Base-by-base conservation (phyloP, 2,113 vertebrate species). In the Psophia crepitans region DNA sequence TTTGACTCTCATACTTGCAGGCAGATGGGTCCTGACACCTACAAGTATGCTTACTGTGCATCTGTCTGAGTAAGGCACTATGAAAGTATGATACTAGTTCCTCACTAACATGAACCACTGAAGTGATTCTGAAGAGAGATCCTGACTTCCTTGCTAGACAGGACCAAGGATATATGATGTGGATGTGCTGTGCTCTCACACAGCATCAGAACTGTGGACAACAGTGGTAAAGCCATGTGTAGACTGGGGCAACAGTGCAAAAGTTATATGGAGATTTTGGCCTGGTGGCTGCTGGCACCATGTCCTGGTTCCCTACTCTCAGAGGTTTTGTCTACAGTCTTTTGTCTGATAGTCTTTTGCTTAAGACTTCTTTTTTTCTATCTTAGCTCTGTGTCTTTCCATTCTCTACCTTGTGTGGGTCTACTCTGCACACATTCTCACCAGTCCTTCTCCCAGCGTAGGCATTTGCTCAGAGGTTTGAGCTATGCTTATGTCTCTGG, bases 141-240 rank as follows among this genome's bases (percentile, higher is more conserved):
- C 23, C 14, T 64, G 53, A 39, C 6, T 60, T 64, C 39, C 53
- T 5, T 53, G 17, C 12, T 48, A 35, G 63, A 10, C 7, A 61
- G 19, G 28, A 73, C 23, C 23, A 43, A 65, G 9, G 6, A 32
- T 16, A 20, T 26, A 27, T 57, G 26, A 56, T 14, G 14, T 23
- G 7, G 7, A 33, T 37, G 6, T 60, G 17, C 32, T 63, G 5
- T n/a, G 11, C 8, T 75, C 14, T 49, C 23, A 18, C 13, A 35
- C 7, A 30, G 6, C 20, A 27, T 19, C 30, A 68, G 14, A 76
- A 39, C 9, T 73, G 17, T 22, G 23, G 8, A 48, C 30, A 53
- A 9, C 4, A 35, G 5, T 10, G 22, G 8, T 35, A 51, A 74
- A 83, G 4, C 6, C 33, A 41, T 0, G 0, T 0, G 1, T 26